Percentiles rank a stretch among this genome's conserved stretches.
Evolutionary conservation across 2,797 vertebrate genomes (phyloP).

Genomic region (Microctenopoma stevenorrisi): DNA sequence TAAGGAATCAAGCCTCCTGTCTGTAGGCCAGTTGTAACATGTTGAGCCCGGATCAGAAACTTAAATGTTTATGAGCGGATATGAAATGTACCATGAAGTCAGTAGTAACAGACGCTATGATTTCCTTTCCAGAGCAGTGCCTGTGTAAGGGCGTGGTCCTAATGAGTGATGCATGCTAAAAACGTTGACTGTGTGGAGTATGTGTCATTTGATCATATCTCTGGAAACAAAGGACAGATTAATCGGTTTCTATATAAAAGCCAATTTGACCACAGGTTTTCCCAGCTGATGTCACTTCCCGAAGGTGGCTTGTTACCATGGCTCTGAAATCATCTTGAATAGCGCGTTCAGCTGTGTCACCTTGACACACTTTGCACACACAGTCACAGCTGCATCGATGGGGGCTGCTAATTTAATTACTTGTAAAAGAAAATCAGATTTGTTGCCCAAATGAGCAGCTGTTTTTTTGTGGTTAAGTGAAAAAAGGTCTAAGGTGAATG

Average conservation of each 20-base stretch:
- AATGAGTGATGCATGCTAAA: neutral
- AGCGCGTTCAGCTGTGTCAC: constrained; percentile 63
- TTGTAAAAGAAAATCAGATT: constrained; percentile 62
- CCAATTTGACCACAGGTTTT: constrained; percentile 1
- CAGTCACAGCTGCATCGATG: constrained; percentile 61
- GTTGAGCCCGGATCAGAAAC: constrained; percentile 10
- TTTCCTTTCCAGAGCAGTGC: constrained; percentile 9
- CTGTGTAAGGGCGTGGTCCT: constrained; percentile 1
- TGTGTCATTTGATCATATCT: constrained; percentile 28
- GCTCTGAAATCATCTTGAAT: constrained; percentile 53
- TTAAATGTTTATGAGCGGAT: constrained; percentile 8
- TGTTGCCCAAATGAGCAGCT: constrained; percentile 62
- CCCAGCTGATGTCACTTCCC: constrained; percentile 6
- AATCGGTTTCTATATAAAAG: constrained; percentile 13
- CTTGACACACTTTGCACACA: constrained; percentile 71
- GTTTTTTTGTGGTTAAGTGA: constrained; percentile 53
- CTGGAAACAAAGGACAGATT: constrained; percentile 1
- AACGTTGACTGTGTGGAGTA: constrained; percentile 4
- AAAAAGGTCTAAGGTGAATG: constrained; percentile 62
- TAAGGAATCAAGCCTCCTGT: constrained; percentile 35
- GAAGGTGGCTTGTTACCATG: constrained; percentile 54
- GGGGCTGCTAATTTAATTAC: constrained; percentile 73
- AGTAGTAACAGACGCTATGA: constrained; percentile 1
- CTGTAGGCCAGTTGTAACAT: constrained; percentile 30
- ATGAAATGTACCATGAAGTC: constrained; percentile 3